Evolutionary conservation across 1,140 invertebrate genomes (phyloP), one percentile per base, ranked within the genome.

Genomic region (Drosophila bipectinata): DNA sequence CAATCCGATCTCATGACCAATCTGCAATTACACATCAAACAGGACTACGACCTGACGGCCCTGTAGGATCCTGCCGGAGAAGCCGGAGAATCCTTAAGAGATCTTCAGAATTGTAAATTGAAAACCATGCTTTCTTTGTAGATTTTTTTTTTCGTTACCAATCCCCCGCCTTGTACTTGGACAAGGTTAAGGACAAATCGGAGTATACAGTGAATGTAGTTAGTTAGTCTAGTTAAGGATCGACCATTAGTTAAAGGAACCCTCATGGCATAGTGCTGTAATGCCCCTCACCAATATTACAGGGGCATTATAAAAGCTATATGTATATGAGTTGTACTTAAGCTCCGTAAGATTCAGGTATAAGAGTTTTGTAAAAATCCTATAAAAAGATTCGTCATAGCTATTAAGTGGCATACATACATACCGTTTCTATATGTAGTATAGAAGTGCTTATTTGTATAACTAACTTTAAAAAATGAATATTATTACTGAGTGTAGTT

Each of bases 11-110:
- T 88, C 76, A 87, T 92, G 79, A 71, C 64, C 73, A 91, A 89
- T 72, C 77, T 90, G 57, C 85, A 91, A 62, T 76, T 90, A 39
- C 89, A 93, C 49, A 94, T 95, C 66, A 96, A 95, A 92, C 94
- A 95, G 53, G 95, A 96, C 75, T 96, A 96, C 75, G 95, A 94
- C 57, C 93, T 96, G 37, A 96, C 95, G 55, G 92, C 95, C 7
- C 94, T 96, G 92, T 96, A 96, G 95, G 68, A 72, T 12, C 64
- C 15, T 15, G 15, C 15, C 15, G 15, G 1, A 15, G 15, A 15
- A 15, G 15, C 15, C 15, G 15, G 15, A 15, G 15, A 15, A 15
- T 15, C 15, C 15, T 15, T 15, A 52, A 68, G 56, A 80, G 58
- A 32, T 37, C 59, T 45, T 39, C 53, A 47, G 47, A 52, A 39